These are phyloP conservation scores for Aleiodes testaceus DNA, from an alignment of 2,888 invertebrate genomes.

Conservation along the genomic window DNA sequence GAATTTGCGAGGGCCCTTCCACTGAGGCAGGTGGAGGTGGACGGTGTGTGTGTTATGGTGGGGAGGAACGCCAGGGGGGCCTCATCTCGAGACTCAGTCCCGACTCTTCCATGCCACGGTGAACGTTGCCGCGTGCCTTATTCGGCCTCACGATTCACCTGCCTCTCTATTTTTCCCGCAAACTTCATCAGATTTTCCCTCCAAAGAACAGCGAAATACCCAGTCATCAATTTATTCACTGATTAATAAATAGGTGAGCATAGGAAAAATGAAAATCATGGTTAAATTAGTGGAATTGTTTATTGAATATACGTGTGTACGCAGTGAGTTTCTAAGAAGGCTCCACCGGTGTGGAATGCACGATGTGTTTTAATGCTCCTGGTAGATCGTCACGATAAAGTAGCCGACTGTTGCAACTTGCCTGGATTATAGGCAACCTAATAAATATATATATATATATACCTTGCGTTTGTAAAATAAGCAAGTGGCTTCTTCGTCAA, in stretches of 20 bases:
- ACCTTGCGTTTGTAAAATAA: slow-evolving; percentile 12
- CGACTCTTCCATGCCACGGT: slow-evolving; percentile 57
- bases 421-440: slow-evolving; percentile 22
- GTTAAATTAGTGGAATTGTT: no score
- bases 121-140: slow-evolving; percentile 43
- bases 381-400: slow-evolving; percentile 47
- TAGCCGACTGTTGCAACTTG: slow-evolving; percentile 37
- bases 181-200: neutral
- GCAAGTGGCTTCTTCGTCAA: slow-evolving; percentile 29
- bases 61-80: slow-evolving; percentile 55
- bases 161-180: neutral
- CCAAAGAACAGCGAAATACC: neutral
- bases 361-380: slow-evolving; percentile 56
- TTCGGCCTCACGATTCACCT: slow-evolving; percentile 18
- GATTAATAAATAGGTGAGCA: slow-evolving; percentile 13
- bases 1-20: slow-evolving; percentile 16
- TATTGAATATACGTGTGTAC: slow-evolving; percentile 15
- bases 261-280: no score
- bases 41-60: slow-evolving; percentile 44
- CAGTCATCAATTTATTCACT: neutral
- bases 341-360: slow-evolving; percentile 52
- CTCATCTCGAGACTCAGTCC: slow-evolving; percentile 62
- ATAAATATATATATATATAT: neutral
- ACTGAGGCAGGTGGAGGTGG: slow-evolving; percentile 50
- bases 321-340: slow-evolving; percentile 41